Evolutionary conservation across 1,140 invertebrate genomes (phyloP).

Genomic region (Mya arenaria): DNA sequence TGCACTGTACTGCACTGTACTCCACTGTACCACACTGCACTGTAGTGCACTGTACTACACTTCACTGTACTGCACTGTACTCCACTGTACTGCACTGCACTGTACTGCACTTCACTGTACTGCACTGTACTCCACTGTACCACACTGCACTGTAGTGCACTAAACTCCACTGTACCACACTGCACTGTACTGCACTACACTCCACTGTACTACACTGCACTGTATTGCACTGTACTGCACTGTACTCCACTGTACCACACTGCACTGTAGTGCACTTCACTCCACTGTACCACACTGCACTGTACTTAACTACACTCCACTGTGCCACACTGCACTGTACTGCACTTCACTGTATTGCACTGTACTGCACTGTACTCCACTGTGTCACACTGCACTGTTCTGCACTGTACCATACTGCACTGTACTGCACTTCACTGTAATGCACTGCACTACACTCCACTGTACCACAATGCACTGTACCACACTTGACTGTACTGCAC

Average conservation of each 20-base stretch:
- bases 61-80: constrained; percentile 48
- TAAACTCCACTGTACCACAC: constrained; percentile 22
- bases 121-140: constrained; percentile 47
- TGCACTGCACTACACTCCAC: constrained; percentile 21
- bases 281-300: constrained; percentile 34
- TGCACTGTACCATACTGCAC: constrained; percentile 25
- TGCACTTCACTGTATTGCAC: constrained; percentile 45
- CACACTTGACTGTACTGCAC: too few species aligned
- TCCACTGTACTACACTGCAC: constrained; percentile 39
- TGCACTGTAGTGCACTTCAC: constrained; percentile 36
- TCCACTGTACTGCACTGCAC: constrained; percentile 50
- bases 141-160: constrained; percentile 45
- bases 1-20: too few species aligned
- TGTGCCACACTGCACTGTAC: constrained; percentile 39
- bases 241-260: constrained; percentile 35
- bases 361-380: constrained; percentile 43
- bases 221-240: constrained; percentile 37
- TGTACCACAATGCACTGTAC: constrained; percentile 18
- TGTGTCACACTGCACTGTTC: constrained; percentile 30
- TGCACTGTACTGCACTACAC: constrained; percentile 12
- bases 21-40: too few species aligned
- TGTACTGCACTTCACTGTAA: constrained; percentile 20
- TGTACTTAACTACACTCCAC: constrained; percentile 31
- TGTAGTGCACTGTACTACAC: constrained; percentile 26
- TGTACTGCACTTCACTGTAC: constrained; percentile 46